phyloP scores from a whole-genome alignment of 2,797 vertebrate species.

The Centroberyx gerrardi region DNA sequence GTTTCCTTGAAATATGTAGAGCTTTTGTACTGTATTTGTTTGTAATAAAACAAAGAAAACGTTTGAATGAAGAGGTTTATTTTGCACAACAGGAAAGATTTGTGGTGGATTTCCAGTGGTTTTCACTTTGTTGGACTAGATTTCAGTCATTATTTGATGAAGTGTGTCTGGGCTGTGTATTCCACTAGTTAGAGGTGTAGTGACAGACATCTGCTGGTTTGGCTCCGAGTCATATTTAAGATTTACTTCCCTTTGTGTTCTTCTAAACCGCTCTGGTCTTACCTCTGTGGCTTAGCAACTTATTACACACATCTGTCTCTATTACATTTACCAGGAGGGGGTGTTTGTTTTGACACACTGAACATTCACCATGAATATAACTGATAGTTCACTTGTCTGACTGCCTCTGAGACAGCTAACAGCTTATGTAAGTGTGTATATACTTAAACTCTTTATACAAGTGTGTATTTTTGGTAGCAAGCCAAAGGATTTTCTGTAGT shows the following conservation, averaged over 20 bases:
- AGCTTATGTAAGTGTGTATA: neutral
- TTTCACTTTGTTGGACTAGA: neutral
- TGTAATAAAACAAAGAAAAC: conserved; percentile 77
- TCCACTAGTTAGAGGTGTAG: neutral
- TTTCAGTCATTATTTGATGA: neutral
- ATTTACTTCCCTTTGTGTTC: neutral
- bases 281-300: no score
- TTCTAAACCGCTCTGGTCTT: no score
- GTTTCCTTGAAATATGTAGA: conserved; percentile 43
- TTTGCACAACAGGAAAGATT: neutral
- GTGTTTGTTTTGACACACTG: neutral
- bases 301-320: no score
- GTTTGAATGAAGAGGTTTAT: conserved; percentile 28
- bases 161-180: neutral
- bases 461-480: neutral
- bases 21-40: conserved; percentile 75
- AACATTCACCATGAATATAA: no score
- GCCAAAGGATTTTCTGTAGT: neutral
- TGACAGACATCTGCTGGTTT: neutral
- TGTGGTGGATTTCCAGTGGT: neutral
- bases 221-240: neutral
- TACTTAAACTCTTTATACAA: neutral
- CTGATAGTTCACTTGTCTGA: no score
- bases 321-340: neutral
- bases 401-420: neutral